Base-by-base conservation (phyloP, 2,888 invertebrate genomes). In the Diarsia dahlii region DNA sequence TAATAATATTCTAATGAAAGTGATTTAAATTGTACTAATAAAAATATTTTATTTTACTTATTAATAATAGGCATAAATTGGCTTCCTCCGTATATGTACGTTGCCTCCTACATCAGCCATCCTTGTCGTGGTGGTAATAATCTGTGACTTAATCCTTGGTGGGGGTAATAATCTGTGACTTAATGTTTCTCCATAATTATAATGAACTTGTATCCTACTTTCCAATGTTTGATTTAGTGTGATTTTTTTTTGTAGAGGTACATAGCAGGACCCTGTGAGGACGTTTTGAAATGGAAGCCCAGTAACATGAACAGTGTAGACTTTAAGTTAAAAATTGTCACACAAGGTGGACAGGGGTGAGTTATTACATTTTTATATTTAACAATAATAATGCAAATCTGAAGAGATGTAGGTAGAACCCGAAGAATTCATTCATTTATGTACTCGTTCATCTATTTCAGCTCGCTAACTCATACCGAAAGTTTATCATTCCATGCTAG, bases 271-370 rank as follows among this genome's bases (percentile, higher is more conserved):
- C 97, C 97, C 10, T 99, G 99, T 89, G 96, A 97, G 54, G 97
- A 98, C 64, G 99, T 99, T 2, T 96, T 99, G 23, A 99, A 99
- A 94, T 99, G 99, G 99, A 99, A 99, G 92, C 99, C 99, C 0
- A 97, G 98, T 5, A 97, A 98, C 77, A 97, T 99, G 95, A 99
- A 99, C 96, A 99, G 99, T 8, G 98, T 99, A 0, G 99, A 99
- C 95, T 99, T 99, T 93, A 97, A 97, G 89, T 95, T 99, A 78
- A 98, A 98, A 94, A 98, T 99, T 73, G 97, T 97, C 2, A 97
- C 96, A 3, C 98, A 98, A 92, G 95, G 95, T 20, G 98, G 98
- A 9, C 91, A 95, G 78, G 99, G 98, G 98, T 98, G 95, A 95
- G 97, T 92, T 74, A 9, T 18, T 10, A 23, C 3, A 45, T 15